Evolutionary conservation across 2,113 vertebrate genomes (phyloP).

Genomic region (Daboia siamensis): DNA sequence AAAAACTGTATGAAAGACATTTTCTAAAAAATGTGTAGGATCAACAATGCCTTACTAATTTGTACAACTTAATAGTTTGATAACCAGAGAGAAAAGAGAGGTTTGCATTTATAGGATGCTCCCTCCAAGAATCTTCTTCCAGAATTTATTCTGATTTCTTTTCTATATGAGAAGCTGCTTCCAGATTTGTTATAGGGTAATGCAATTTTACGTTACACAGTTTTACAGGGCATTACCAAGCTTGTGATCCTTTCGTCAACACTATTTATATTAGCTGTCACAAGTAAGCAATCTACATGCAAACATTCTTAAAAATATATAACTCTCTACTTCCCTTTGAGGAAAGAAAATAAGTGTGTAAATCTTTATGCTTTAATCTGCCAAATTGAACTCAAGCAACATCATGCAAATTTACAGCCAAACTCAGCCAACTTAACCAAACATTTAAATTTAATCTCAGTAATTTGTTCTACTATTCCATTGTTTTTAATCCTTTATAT

Average conservation of each 20-base stretch:
- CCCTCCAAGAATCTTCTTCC: background rate
- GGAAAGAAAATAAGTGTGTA: background rate
- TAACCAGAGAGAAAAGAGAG: background rate
- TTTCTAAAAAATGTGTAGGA: background rate
- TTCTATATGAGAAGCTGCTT: background rate
- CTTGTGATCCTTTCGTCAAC: background rate
- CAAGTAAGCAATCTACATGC: background rate
- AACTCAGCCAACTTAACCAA: background rate
- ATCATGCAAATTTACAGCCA: background rate
- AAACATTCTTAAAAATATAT: background rate
- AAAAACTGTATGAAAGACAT: background rate
- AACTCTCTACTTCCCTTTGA: background rate
- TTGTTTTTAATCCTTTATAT: background rate
- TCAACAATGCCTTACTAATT: background rate
- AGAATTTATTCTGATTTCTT: background rate
- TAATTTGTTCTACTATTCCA: background rate
- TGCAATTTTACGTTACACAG: background rate
- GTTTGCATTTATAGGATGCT: background rate
- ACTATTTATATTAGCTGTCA: background rate
- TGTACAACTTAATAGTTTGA: background rate
- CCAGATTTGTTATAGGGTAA: background rate
- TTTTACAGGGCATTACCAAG: background rate
- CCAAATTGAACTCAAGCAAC: background rate
- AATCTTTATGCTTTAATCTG: background rate
- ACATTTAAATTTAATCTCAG: background rate